phyloP scores from a whole-genome alignment of 2,797 vertebrate genomes.

The Anguilla obscura region DNA sequence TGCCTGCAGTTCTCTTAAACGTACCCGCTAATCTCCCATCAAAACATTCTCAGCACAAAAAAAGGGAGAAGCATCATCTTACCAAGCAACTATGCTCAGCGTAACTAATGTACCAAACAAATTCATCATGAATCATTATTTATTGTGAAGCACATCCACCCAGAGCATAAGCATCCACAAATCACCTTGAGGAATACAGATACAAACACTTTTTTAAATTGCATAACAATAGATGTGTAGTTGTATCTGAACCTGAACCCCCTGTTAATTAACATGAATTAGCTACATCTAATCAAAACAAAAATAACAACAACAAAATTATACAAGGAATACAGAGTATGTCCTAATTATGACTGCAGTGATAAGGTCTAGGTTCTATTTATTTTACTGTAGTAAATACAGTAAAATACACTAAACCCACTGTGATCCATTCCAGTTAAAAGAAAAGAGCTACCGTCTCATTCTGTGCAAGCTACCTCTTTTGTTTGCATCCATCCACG shows the following conservation, averaged over 20 bases:
- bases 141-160: not conserved
- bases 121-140: not conserved
- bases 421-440: not conserved
- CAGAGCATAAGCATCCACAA: not conserved
- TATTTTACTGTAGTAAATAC: not conserved
- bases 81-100: not conserved
- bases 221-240: not conserved
- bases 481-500: not conserved
- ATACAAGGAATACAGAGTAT: not conserved
- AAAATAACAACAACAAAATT: not conserved
- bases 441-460: not conserved
- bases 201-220: not conserved
- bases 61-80: not conserved
- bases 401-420: not conserved
- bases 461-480: not conserved
- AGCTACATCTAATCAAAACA: not conserved
- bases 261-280: not conserved
- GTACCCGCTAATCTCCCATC: not conserved
- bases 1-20: not conserved
- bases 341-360: not conserved
- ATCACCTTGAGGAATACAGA: not conserved
- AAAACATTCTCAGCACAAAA: not conserved
- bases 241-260: not conserved
- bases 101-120: not conserved
- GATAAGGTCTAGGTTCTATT: not conserved